Evolutionary conservation across 2,797 vertebrate genomes (phyloP), one percentile per base, ranked within the genome.

Genomic region (Sorex maritimensis): DNA sequence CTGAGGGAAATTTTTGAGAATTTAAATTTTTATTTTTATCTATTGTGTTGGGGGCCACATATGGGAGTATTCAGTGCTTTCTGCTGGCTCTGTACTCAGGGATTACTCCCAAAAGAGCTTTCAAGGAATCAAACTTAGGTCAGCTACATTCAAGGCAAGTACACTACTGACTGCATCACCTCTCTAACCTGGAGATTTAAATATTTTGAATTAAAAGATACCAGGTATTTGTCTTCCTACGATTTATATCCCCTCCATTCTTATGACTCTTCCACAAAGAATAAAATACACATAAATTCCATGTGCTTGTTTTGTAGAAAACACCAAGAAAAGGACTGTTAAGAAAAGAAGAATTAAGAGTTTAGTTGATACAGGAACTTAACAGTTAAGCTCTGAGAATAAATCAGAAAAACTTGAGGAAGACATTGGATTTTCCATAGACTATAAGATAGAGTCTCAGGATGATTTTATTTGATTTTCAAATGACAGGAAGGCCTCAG

Each of bases 381-480:
- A 67, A 86, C 73, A 46, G 17, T 30, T n/a, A 88, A 88, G 21
- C 12, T 28, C 23, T 34, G 17, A 81, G 65, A 83, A 74, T 88
- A 15, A 52, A 67, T 34, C 17, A 87, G 68, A 88, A 86, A 67
- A 67, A 84, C 77, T 90, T 79, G 44, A 94, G 52, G 81, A 83
- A 84, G 91, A 81, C 28, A 23, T 15, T 41, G 58, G 7, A 71
- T 46, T 78, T 90, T 83, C 73, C 28, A 67, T 46, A 84, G 61
- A 30, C 46, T 63, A 52, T 26, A 19, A 90, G n/a, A 71, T 46
- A 86, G 28, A 75, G 44, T 68, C 52, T 92, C 85, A 38, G 55
- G 83, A 93, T 86, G 69, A 61, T 44, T 93, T 92, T 83, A 95
- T 86, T 92, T 93, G 87, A 90, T 94, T 96, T 96, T 82, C 88